Evolutionary conservation across 1,140 invertebrate genomes (phyloP), one percentile per base, ranked within the genome.

Genomic region (Cotesia typhae): DNA sequence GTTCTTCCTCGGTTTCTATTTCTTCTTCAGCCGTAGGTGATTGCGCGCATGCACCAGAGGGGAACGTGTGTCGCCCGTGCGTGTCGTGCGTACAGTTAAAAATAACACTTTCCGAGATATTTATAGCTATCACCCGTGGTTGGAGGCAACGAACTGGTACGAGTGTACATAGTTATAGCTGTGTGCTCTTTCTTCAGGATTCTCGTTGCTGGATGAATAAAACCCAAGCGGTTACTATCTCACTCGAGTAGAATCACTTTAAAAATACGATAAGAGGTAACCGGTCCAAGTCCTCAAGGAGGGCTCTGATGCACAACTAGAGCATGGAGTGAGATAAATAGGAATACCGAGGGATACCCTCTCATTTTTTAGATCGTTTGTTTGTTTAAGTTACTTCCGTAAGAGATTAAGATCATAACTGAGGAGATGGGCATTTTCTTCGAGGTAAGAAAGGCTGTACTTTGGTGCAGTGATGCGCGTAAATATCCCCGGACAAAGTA

Each of bases 21-120:
- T 41, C 36, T n/a, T n/a, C n/a, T 41, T 9, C 38, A n/a, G 2
- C 35, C 53, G n/a, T 9, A 28, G 36, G 60, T 38, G 60, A 63
- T 63, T 63, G 36, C 60, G 36, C 12, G 36, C 36, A 63, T 57
- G 53, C n/a, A 57, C n/a, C n/a, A 17, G 53, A 17, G 38, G 38
- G 53, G 63, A 47, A 71, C 51, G 63, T 72, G 70, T 71, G 28
- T 67, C 63, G 60, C 59, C 47, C 37, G 67, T 72, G 71, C 70
- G 70, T 74, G 76, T 74, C 75, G 67, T 74, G 73, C 72, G 66
- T 61, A 41, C 36, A 70, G 82, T 85, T 85, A 85, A 86, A 85
- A 86, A 86, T 86, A 86, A 84, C 82, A 78, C 70, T 72, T 76
- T 65, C 68, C 69, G 59, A 74, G 80, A 77, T 86, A 86, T 86